Evolutionary conservation across 2,888 invertebrate species (phyloP).

Genomic region (Druceiella hillmani): DNA sequence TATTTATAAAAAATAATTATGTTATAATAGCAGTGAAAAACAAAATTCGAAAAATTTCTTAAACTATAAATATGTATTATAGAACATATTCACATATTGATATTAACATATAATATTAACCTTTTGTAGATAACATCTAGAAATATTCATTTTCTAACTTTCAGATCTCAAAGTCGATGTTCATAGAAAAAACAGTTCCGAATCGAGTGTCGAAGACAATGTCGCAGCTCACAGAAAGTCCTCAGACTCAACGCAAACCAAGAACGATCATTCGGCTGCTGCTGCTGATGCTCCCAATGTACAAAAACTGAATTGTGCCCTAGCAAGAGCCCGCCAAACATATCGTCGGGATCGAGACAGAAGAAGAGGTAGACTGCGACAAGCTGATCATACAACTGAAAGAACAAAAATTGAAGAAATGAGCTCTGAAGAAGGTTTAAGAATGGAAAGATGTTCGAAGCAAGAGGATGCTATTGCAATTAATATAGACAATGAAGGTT

Average conservation of each 20-base stretch:
- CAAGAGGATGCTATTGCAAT: slow-evolving; percentile 28
- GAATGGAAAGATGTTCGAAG: slow-evolving; percentile 32
- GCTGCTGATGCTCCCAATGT: too few species aligned
- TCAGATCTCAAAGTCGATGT: slow-evolving; percentile 88
- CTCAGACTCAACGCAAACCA: too few species aligned
- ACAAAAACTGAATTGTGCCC: background rate
- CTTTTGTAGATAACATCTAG: too few species aligned
- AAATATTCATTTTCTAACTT: slow-evolving; percentile 24
- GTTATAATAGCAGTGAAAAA: too few species aligned
- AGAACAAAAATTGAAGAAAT: slow-evolving; percentile 38
- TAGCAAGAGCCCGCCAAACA: background rate
- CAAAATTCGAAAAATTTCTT: too few species aligned
- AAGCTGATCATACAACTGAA: background rate
- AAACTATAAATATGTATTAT: too few species aligned
- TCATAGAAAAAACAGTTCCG: slow-evolving; percentile 86
- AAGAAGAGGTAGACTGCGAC: background rate
- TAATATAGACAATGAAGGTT: slow-evolving; percentile 44
- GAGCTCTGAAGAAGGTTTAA: slow-evolving; percentile 36
- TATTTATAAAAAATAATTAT: too few species aligned
- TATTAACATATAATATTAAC: too few species aligned
- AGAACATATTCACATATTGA: too few species aligned
- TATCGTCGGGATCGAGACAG: background rate
- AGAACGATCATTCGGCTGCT: too few species aligned
- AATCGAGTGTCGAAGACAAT: slow-evolving; percentile 75
- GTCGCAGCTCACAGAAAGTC: too few species aligned